Conservation (phyloP, 2,888 invertebrate genomes). For the Parthenolecanium corni region DNA sequence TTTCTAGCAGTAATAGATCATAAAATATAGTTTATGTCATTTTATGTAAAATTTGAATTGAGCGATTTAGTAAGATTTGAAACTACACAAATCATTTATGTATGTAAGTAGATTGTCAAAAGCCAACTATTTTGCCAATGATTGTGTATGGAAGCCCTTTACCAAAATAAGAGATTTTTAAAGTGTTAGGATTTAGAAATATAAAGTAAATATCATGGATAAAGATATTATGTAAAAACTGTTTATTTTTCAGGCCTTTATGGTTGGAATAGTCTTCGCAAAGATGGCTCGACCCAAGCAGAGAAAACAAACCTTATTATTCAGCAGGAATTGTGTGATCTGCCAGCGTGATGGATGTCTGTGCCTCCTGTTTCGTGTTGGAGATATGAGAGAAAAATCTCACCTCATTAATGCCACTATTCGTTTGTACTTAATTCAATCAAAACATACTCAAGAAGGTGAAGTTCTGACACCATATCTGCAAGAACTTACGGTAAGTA, state of each 20-base stretch:
- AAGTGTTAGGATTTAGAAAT: too few relatives aligned
- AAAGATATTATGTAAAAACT: too few relatives aligned
- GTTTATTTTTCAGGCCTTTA: constrained; percentile 47
- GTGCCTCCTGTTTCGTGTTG: constrained; percentile 82
- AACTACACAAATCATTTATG: too few relatives aligned
- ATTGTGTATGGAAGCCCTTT: too few relatives aligned
- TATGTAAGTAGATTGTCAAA: too few relatives aligned
- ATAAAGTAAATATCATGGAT: too few relatives aligned
- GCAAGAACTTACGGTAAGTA: constrained; percentile 42
- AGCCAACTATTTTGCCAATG: too few relatives aligned
- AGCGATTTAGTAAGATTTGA: too few relatives aligned
- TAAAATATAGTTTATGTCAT: too few relatives aligned
- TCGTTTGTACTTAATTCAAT: constrained; percentile 68
- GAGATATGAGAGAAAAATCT: constrained; percentile 79
- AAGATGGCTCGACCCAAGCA: constrained; percentile 92
- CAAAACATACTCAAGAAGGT: constrained; percentile 68
- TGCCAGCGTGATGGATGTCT: constrained; percentile 74
- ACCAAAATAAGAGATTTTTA: too few relatives aligned
- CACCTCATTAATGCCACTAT: constrained; percentile 89
- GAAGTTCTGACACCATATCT: constrained; percentile 47
- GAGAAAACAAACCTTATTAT: constrained; percentile 83
- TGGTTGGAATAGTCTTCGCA: constrained; percentile 83
- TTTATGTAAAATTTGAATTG: too few relatives aligned
- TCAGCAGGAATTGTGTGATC: constrained; percentile 78
- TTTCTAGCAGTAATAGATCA: too few relatives aligned